A percentile compares a stretch with the other conserved stretches of the same genome.
phyloP scores from a whole-genome alignment of 1,140 invertebrate genomes.

The Anoplophora glabripennis region DNA sequence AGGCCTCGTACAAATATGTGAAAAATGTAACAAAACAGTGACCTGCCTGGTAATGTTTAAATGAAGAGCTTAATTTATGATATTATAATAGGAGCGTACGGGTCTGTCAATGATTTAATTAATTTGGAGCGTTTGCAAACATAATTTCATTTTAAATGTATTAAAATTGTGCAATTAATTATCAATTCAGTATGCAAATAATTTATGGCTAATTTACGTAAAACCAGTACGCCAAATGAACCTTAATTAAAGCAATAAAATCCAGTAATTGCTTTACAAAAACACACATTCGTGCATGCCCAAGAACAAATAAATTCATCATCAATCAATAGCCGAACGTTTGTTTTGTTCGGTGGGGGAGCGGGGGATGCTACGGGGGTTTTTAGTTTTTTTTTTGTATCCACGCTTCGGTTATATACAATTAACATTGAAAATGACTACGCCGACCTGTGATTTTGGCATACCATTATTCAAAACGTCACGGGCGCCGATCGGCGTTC shows the following conservation, averaged over 20 bases:
- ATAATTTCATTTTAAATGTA: conserved; percentile 20
- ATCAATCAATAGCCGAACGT: background rate
- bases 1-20: background rate
- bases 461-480: too few species aligned
- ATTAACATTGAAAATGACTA: too few species aligned
- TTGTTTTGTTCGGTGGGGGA: background rate
- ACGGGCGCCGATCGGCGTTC: too few species aligned
- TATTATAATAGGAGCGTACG: conserved; percentile 2
- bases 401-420: background rate
- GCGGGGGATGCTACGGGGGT: background rate
- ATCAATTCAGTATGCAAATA: conserved; percentile 25
- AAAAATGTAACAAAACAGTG: background rate
- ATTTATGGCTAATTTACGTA: conserved; percentile 20
- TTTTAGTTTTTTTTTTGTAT: background rate
- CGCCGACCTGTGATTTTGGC: too few species aligned
- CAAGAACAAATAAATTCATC: background rate
- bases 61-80: background rate
- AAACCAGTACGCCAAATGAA: conserved; percentile 18
- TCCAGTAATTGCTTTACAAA: background rate
- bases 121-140: conserved; percentile 20
- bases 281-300: background rate
- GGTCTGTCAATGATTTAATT: conserved; percentile 11
- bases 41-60: background rate
- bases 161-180: conserved; percentile 23
- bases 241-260: conserved; percentile 11